Conservation (phyloP, 2,113 vertebrate species). For the Chrysochloris asiatica region DNA sequence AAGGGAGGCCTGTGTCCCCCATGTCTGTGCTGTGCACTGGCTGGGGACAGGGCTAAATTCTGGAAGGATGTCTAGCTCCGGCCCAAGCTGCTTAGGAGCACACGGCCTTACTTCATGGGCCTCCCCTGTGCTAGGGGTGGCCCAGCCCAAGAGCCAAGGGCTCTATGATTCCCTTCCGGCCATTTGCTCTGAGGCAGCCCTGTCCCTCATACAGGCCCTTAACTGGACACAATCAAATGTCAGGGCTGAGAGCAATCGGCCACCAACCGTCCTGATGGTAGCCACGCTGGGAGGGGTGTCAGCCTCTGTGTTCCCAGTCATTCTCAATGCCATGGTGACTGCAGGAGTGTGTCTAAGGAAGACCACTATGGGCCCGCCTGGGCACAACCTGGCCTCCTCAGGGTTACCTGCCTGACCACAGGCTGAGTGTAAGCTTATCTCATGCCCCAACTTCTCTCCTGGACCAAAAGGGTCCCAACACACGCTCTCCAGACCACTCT, state of each 20-base stretch:
- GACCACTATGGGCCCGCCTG: too few relatives aligned
- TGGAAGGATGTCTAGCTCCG: not conserved
- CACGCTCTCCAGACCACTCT: too few relatives aligned
- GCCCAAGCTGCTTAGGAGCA: too few relatives aligned
- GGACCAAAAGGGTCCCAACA: not conserved
- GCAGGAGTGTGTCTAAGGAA: rapidly evolving
- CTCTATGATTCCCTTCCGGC: too few relatives aligned
- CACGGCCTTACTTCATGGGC: too few relatives aligned
- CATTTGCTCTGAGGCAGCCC: not conserved
- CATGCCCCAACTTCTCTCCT: not conserved
- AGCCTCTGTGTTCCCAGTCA: too few relatives aligned
- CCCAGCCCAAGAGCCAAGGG: not conserved
- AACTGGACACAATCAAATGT: not conserved
- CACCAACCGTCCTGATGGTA: too few relatives aligned
- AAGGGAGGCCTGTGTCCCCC: not conserved
- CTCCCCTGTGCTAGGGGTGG: too few relatives aligned
- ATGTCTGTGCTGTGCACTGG: not conserved
- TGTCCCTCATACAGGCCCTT: not conserved
- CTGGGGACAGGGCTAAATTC: not conserved
- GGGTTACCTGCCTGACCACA: too few relatives aligned
- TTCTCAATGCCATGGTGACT: rapidly evolving
- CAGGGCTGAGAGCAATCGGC: not conserved
- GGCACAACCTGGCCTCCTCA: rapidly evolving
- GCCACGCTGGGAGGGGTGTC: too few relatives aligned
- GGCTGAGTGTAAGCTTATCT: not conserved